These are phyloP conservation scores for Allophyes oxyacanthae DNA, from an alignment of 2,888 invertebrate genomes.

Conservation along the genomic window DNA sequence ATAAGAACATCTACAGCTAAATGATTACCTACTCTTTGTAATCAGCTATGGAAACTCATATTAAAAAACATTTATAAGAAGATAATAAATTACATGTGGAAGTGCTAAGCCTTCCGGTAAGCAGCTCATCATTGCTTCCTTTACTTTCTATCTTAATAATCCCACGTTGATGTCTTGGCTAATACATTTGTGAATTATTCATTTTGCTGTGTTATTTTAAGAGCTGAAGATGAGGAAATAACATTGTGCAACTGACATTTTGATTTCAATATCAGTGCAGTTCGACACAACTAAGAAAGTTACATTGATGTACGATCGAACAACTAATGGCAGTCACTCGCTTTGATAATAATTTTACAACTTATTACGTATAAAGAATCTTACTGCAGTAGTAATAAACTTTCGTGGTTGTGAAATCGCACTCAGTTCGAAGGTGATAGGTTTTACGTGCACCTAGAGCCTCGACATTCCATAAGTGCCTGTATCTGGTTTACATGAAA, in stretches of 20 bases:
- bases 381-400: no score
- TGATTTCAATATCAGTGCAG: neutral
- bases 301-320: no score
- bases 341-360: no score
- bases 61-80: neutral
- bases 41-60: neutral
- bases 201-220: slow-evolving; percentile 10
- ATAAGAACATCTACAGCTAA: no score
- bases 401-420: no score
- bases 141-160: slow-evolving; percentile 42
- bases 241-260: neutral
- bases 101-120: slow-evolving; percentile 21
- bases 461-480: no score
- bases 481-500: no score
- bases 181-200: slow-evolving; percentile 16
- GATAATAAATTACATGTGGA: slow-evolving; percentile 10
- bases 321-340: no score
- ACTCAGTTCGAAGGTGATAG: no score
- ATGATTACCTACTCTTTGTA: neutral
- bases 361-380: no score
- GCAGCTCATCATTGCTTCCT: slow-evolving; percentile 40
- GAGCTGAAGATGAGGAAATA: slow-evolving; percentile 21
- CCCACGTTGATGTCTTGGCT: slow-evolving; percentile 3
- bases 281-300: no score
- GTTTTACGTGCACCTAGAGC: no score